These are phyloP conservation scores for Apostichopus japonicus DNA, from an alignment of 35 echinoderm and acorn worm genomes.

Conservation along the genomic window DNA sequence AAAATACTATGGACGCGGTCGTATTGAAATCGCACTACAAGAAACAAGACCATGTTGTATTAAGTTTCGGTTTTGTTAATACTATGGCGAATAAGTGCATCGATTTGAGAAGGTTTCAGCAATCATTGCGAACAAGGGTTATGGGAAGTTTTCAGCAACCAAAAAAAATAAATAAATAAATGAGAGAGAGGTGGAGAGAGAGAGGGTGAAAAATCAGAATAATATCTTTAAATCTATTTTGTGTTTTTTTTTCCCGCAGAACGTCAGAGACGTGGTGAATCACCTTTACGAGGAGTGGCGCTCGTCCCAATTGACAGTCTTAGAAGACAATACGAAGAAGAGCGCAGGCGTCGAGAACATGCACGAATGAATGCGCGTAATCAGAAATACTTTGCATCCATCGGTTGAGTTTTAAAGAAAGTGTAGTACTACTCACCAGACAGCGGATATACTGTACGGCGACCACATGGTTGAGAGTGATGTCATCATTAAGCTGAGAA, in stretches of 20 bases:
- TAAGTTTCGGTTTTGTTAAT: no score
- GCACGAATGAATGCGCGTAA: not conserved
- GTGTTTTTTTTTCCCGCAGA: not conserved
- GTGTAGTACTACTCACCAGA: not conserved
- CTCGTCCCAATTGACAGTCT: constrained; percentile 25
- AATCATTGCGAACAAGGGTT: no score
- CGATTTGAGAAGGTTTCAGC: no score
- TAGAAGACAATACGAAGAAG: constrained; percentile 44
- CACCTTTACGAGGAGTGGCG: constrained; percentile 37
- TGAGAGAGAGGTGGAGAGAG: no score
- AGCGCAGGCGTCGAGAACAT: not conserved
- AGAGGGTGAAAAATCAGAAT: no score
- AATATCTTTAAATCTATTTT: no score
- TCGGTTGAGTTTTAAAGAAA: constrained; percentile 3
- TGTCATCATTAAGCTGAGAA: not conserved
- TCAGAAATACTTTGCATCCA: not conserved
- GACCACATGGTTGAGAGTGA: not conserved
- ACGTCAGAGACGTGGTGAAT: not conserved
- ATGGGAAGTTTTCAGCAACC: not conserved
- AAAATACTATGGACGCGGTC: no score
- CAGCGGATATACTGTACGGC: not conserved
- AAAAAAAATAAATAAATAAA: no score
- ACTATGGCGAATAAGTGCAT: no score
- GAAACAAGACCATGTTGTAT: no score
- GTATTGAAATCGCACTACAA: no score